These are phyloP conservation scores for Drosophila funebris DNA, from an alignment of 1,140 invertebrate genomes.

Conservation along the genomic window DNA sequence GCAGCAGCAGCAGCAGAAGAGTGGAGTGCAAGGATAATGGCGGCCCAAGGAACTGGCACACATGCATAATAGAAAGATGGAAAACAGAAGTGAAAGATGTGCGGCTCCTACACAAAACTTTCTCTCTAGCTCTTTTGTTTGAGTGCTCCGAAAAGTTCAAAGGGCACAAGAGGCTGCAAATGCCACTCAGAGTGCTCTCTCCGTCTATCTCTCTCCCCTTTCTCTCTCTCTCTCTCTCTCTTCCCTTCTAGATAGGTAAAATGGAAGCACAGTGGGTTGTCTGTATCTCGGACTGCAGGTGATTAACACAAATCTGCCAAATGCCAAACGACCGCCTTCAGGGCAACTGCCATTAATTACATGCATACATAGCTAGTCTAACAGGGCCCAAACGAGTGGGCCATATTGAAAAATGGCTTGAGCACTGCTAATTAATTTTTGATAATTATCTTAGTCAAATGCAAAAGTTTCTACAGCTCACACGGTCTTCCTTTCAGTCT, in stretches of 20 bases:
- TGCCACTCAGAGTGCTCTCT: slow-evolving; percentile 12
- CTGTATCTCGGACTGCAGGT: slow-evolving; percentile 25
- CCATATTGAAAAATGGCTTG: slow-evolving; percentile 61
- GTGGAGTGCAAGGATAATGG: neutral
- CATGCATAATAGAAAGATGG: slow-evolving; percentile 61
- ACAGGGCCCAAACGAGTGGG: neutral
- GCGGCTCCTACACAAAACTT: slow-evolving; percentile 48
- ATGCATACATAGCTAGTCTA: slow-evolving; percentile 20
- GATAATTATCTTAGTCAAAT: slow-evolving; percentile 49
- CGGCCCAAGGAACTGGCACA: slow-evolving; percentile 15
- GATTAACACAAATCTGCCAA: slow-evolving; percentile 47
- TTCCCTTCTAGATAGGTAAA: neutral
- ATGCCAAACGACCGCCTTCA: slow-evolving; percentile 22
- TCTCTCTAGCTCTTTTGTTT: slow-evolving; percentile 56
- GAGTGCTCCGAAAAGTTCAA: slow-evolving; percentile 67
- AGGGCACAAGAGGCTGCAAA: slow-evolving; percentile 32
- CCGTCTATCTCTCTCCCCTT: neutral
- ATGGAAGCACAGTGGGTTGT: slow-evolving; percentile 3
- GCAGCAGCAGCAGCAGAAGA: neutral
- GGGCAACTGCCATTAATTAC: slow-evolving; percentile 56
- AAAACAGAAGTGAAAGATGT: slow-evolving; percentile 40
- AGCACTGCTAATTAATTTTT: slow-evolving; percentile 66
- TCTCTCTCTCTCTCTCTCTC: neutral
- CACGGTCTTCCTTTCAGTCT: neutral
- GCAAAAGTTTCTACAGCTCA: slow-evolving; percentile 20